phyloP scores from a whole-genome alignment of 2,888 invertebrate species.

The Platycnemis pennipes region DNA sequence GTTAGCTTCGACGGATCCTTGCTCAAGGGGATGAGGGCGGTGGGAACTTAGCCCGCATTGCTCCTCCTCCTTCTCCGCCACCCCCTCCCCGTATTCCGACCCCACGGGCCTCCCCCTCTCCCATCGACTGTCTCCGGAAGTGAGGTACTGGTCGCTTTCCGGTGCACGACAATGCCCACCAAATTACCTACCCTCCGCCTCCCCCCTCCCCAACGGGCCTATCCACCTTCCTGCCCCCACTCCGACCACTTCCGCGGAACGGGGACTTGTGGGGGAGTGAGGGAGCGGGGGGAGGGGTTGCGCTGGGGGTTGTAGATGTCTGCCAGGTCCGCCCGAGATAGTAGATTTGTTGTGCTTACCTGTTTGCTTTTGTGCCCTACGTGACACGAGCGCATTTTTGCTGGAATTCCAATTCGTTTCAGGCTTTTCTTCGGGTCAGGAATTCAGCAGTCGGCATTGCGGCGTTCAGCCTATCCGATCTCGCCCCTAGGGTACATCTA shows the following conservation, averaged over 20 bases:
- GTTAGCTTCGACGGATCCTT: too few relatives aligned
- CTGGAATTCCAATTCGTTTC: too few relatives aligned
- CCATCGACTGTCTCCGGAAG: conserved; percentile 50
- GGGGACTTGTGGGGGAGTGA: neutral
- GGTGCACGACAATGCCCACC: conserved; percentile 61
- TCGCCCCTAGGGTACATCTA: too few relatives aligned
- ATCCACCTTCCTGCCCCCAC: neutral
- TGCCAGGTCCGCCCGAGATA: neutral
- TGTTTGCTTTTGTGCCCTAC: neutral
- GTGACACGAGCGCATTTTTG: too few relatives aligned
- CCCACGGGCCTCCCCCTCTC: neutral
- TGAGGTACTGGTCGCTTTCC: conserved; percentile 65
- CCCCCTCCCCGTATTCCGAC: too few relatives aligned
- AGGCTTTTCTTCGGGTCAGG: too few relatives aligned
- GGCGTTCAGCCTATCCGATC: too few relatives aligned
- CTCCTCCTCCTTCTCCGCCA: too few relatives aligned
- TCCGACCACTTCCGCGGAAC: conserved; percentile 18
- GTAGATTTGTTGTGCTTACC: neutral
- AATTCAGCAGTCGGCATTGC: too few relatives aligned
- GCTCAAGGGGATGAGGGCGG: neutral
- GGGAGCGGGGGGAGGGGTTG: neutral
- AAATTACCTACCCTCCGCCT: neutral
- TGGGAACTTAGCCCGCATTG: neutral
- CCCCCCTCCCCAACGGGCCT: neutral
- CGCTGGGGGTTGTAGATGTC: neutral